Evolutionary conservation across 2,113 vertebrate genomes (phyloP).

Genomic region (Globicephala melas): DNA sequence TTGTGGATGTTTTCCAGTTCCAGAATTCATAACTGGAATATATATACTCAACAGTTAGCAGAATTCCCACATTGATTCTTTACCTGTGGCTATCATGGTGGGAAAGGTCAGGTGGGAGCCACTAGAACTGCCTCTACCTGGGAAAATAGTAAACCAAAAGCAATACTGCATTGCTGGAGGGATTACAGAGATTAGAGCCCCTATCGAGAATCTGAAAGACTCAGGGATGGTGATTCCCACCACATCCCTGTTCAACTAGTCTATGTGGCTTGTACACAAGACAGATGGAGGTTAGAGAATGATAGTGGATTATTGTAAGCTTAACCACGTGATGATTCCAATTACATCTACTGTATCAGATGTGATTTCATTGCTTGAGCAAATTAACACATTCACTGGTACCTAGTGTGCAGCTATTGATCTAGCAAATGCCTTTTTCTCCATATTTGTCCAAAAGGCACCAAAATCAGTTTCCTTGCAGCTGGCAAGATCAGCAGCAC

Average conservation of each 20-base stretch:
- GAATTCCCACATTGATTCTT: background rate
- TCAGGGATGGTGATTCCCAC: background rate
- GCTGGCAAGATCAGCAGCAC: background rate
- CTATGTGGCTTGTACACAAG: background rate
- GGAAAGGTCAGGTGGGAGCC: background rate
- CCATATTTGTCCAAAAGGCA: background rate
- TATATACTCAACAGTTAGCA: background rate
- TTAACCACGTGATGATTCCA: background rate
- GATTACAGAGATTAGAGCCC: background rate
- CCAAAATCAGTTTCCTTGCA: background rate
- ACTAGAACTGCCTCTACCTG: background rate
- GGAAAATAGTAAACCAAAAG: background rate
- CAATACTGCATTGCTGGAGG: background rate
- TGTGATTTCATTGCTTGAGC: background rate
- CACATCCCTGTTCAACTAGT: background rate
- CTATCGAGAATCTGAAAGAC: background rate
- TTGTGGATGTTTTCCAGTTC: background rate
- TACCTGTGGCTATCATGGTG: background rate
- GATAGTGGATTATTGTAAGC: background rate
- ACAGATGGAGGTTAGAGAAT: background rate
- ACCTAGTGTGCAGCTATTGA: background rate
- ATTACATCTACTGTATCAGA: background rate
- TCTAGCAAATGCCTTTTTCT: background rate
- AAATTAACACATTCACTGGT: background rate
- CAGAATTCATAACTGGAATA: background rate